These are phyloP conservation scores for Drosophila mauritiana DNA, from an alignment of 1,140 invertebrate species.

Conservation along the genomic window DNA sequence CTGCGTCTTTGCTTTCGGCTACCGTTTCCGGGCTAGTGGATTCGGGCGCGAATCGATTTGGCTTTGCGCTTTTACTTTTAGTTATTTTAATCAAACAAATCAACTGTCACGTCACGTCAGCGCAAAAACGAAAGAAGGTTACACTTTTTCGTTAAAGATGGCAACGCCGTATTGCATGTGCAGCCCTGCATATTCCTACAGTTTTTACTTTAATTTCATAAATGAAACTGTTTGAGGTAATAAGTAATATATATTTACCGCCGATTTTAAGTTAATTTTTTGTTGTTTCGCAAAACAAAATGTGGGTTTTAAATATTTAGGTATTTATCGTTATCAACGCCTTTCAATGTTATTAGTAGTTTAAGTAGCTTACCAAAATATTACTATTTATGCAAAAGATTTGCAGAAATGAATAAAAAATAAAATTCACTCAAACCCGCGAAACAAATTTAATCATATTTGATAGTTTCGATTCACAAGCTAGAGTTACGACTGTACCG, in stretches of 20 bases:
- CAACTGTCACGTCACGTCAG: slow-evolving; percentile 81
- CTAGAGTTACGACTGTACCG: too few relatives aligned
- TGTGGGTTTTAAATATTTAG: neutral
- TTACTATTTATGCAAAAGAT: neutral
- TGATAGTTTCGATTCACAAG: neutral
- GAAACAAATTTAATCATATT: neutral
- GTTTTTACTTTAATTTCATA: neutral
- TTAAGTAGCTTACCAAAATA: too few relatives aligned
- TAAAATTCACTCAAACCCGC: neutral
- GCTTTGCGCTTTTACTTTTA: slow-evolving; percentile 36
- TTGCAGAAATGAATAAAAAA: too few relatives aligned
- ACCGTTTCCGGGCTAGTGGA: slow-evolving; percentile 33
- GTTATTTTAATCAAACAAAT: slow-evolving; percentile 80
- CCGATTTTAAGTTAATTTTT: neutral
- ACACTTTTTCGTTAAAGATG: slow-evolving; percentile 31
- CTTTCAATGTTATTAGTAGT: too few relatives aligned
- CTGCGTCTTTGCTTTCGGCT: slow-evolving; percentile 12
- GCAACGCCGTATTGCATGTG: neutral
- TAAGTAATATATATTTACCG: neutral
- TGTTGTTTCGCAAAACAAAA: neutral
- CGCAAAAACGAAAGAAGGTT: slow-evolving; percentile 45
- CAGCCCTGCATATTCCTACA: slow-evolving; percentile 10
- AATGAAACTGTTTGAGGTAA: neutral
- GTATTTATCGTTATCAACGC: too few relatives aligned
- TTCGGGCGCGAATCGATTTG: slow-evolving; percentile 44